Evolutionary conservation across 2,888 invertebrate genomes (phyloP).

Genomic region (Chaitophorus viminalis): DNA sequence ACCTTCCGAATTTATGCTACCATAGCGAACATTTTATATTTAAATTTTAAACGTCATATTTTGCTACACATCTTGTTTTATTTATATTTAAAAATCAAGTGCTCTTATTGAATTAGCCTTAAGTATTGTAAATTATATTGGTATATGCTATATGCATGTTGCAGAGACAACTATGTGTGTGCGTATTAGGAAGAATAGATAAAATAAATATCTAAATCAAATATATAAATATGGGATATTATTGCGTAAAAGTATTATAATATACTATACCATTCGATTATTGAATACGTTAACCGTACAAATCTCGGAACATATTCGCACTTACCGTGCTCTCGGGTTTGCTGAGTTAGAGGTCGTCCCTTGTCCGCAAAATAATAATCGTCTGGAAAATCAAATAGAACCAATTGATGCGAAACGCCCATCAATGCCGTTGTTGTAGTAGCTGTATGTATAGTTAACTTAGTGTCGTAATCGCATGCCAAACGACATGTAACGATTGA

Average conservation of each 20-base stretch:
- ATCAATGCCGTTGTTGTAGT: slow-evolving; percentile 53
- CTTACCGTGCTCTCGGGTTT: slow-evolving; percentile 47
- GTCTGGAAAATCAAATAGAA: slow-evolving; percentile 61
- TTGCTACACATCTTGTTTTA: too few species aligned
- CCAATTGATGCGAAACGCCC: slow-evolving; percentile 57
- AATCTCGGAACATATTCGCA: neutral
- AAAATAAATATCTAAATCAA: neutral
- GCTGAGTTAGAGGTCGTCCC: slow-evolving; percentile 36
- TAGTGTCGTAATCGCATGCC: slow-evolving; percentile 47
- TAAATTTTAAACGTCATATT: too few species aligned
- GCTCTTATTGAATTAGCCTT: too few species aligned
- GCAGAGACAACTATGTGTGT: neutral
- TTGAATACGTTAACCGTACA: neutral
- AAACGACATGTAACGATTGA: slow-evolving; percentile 60
- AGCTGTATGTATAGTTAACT: slow-evolving; percentile 29
- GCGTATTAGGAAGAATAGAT: neutral
- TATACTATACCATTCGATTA: neutral
- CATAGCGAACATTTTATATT: too few species aligned
- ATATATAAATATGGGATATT: neutral
- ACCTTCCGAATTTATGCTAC: too few species aligned
- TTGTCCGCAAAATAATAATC: slow-evolving; percentile 59
- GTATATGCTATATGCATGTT: neutral
- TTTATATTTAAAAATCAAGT: too few species aligned
- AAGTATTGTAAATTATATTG: neutral
- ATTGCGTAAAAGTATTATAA: too few species aligned